Conservation (phyloP, 2,888 invertebrate genomes). For the Philonicus albiceps region DNA sequence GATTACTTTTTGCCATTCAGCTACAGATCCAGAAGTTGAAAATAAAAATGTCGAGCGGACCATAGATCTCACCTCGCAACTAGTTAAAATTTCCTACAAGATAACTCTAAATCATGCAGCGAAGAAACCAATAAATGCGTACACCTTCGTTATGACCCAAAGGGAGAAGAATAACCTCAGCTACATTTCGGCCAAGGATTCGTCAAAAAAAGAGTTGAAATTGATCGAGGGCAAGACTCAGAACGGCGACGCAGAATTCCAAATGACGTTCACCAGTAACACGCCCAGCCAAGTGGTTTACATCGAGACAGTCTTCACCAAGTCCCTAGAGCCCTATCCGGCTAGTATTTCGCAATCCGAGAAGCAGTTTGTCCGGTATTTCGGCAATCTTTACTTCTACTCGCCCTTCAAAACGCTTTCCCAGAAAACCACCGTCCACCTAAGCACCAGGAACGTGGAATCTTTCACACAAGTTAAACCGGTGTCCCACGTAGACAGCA, state of each 20-base stretch:
- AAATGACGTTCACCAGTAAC: constrained; percentile 65
- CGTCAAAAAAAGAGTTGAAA: constrained; percentile 68
- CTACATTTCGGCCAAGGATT: constrained; percentile 76
- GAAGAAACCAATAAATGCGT: constrained; percentile 73
- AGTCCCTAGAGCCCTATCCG: constrained; percentile 84
- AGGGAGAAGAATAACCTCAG: constrained; percentile 72
- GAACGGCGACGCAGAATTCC: constrained; percentile 68
- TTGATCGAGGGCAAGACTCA: constrained; percentile 63
- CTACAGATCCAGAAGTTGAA: constrained; percentile 67
- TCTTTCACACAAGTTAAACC: constrained; percentile 85
- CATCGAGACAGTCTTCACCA: constrained; percentile 78
- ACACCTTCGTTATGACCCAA: constrained; percentile 73
- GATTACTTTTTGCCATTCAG: constrained; percentile 40
- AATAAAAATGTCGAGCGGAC: constrained; percentile 84
- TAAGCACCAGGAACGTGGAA: constrained; percentile 83
- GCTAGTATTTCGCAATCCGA: constrained; percentile 90
- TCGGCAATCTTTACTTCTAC: constrained; percentile 83
- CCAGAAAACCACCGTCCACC: constrained; percentile 81
- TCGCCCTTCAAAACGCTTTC: constrained; percentile 81
- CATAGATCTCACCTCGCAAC: constrained; percentile 87
- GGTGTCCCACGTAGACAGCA: constrained; percentile 77
- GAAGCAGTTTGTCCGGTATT: constrained; percentile 89
- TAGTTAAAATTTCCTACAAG: constrained; percentile 83
- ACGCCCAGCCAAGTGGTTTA: constrained; percentile 55
- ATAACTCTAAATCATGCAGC: constrained; percentile 86